Evolutionary conservation across 1,140 invertebrate species (phyloP), one percentile per base, ranked within the genome.

Genomic region (Heliconius melpomene): DNA sequence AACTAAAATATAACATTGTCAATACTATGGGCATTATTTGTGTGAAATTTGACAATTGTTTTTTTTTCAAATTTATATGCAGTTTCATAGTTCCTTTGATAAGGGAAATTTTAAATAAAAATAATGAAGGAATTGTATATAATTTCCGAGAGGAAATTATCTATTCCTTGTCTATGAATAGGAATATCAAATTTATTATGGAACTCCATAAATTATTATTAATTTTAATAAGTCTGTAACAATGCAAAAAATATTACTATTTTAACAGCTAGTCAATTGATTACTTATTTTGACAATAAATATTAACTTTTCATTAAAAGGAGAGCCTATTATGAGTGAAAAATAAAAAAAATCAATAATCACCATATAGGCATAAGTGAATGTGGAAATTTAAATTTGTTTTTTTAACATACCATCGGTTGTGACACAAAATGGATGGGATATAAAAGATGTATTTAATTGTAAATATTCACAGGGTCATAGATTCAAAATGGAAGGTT

Each of bases 251-350:
- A 52, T 52, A 52, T 20, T 52, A 52, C 2, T 52, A 52, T 52
- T 52, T 52, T 20, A 46, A 20, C 50, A 52, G 16, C 60, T 77
- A 77, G 75, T 77, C 75, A 71, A 71, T 36, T 26, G 38, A 11
- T 77, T 46, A 9, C 46, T 32, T 52, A 54, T 29, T 74, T 40
- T 71, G 75, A 77, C 75, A 77, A 77, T 71, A 71, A 71, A 20
- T 54, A 29, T 50, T 20, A 13, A 11, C 38, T 72, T 72, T 18
- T 72, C n/a, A 16, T 66, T 13, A 66, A 66, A 66, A 66, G 3
- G 23, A 16, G 11, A 26, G 60, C 13, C 23, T 29, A 29, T 66
- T 66, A 26, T 7, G 23, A 29, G 23, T 23, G 26, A 11, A 23
- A 29, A 26, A 66, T 16, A 29, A 29, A 9, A n/a, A 60, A 29